Conservation (phyloP, 1,140 invertebrate genomes). For the Diabrotica virgifera region DNA sequence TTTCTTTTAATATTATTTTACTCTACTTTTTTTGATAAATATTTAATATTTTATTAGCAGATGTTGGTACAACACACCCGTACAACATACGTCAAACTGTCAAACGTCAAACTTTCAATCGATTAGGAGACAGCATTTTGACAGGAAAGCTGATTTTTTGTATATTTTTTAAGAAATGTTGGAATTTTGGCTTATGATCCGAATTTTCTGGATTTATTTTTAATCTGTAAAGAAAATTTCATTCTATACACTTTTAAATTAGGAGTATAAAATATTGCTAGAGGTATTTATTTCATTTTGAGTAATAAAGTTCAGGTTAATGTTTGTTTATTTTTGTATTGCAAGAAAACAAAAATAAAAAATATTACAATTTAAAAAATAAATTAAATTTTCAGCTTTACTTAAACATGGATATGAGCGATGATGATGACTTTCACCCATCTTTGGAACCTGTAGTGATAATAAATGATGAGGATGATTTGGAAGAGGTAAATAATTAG, state of each 20-base stretch:
- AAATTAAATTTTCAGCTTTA: background rate
- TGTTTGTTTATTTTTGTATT: constrained; percentile 39
- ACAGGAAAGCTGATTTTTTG: constrained; percentile 42
- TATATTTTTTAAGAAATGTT: constrained; percentile 40
- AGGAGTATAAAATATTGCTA: background rate
- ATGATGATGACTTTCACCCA: constrained; percentile 36
- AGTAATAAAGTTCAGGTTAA: constrained; percentile 20
- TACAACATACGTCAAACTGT: too few species aligned
- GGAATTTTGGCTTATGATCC: constrained; percentile 29
- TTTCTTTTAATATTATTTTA: too few species aligned
- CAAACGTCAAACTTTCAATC: constrained; percentile 3
- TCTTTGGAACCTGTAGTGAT: constrained; percentile 41
- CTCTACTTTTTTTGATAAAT: too few species aligned
- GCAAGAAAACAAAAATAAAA: constrained; percentile 35
- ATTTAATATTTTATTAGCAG: too few species aligned
- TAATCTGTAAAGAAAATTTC: constrained; percentile 7
- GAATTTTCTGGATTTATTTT: constrained; percentile 37
- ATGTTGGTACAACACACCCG: too few species aligned
- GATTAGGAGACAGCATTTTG: constrained; percentile 37
- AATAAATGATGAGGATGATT: constrained; percentile 32
- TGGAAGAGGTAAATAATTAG: constrained; percentile 1
- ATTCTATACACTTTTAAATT: background rate
- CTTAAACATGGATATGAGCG: constrained; percentile 25
- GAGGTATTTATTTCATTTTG: background rate
- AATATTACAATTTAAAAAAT: constrained; percentile 22